Base-by-base conservation (phyloP, 2,888 invertebrate species). In the Troides oblongomaculatus region DNA sequence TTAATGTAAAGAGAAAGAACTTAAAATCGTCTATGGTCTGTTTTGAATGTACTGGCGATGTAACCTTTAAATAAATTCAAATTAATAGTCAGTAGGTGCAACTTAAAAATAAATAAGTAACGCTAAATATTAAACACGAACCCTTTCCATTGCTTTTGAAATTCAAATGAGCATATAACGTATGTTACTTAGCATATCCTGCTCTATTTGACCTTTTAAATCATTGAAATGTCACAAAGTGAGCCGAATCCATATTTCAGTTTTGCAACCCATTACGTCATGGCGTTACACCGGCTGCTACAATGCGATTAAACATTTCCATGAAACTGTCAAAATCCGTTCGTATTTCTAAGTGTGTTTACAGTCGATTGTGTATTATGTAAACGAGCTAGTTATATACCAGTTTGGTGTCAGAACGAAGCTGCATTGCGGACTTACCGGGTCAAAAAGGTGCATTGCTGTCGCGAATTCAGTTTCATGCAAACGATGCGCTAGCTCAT, bases 401-500 rank as follows among this genome's bases (percentile, higher is more conserved):
- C 79, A 84, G 84, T 81, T 86, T 87, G 86, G 88, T 87, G 87
- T 84, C 78, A 79, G 81, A 79, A 74, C 77, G 80, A 77, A 81
- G 76, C 86, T 87, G 89, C 90, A 90, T 80, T 90, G 90, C 90
- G 87, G 86, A 75, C 81, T 76, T 79, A 79, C 74, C 77, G 81
- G 85, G 84, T 85, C 84, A 81, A 79, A 67, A 84, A 84, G 85
- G 86, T 88, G 86, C 88, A 88, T 80, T 87, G 87, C 82, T 80
- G 84, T 82, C 71, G 77, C 82, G 78, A 79, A 79, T 81, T 80
- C 76, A 80, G 75, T 79, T 80, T 73, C 75, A 66, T 72, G 70
- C 71, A 72, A 76, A 74, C 81, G 79, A 83, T 79, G 79, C 75
- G 74, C 71, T 58, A 64, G 74, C 68, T 66, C 53, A 58, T 64